A percentile compares a stretch with the other conserved stretches of the same genome.
phyloP scores from a whole-genome alignment of 1,140 invertebrate species.

The Bombus impatiens region DNA sequence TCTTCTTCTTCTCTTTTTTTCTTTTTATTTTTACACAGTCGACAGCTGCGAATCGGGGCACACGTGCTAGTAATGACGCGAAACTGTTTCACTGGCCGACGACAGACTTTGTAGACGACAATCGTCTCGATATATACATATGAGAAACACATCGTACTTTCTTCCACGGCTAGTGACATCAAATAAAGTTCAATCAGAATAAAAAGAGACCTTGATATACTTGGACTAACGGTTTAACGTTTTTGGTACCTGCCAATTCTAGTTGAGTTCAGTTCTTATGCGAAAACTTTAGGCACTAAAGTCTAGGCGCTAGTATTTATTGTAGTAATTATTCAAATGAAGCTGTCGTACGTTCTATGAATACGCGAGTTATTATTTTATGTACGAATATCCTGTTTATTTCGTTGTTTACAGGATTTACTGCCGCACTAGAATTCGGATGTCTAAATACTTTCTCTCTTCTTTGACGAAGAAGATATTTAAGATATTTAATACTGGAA shows the following conservation, averaged over 20 bases:
- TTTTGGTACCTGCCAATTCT: too few relatives aligned
- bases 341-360: too few relatives aligned
- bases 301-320: neutral
- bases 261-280: neutral
- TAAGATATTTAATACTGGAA: too few relatives aligned
- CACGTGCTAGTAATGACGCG: slow-evolving; percentile 31
- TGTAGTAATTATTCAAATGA: too few relatives aligned
- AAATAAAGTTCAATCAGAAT: neutral
- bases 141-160: neutral
- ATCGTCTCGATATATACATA: neutral
- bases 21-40: slow-evolving; percentile 5
- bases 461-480: too few relatives aligned
- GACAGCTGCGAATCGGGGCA: slow-evolving; percentile 14
- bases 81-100: slow-evolving; percentile 23
- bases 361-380: too few relatives aligned
- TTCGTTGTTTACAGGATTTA: too few relatives aligned
- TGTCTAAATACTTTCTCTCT: too few relatives aligned
- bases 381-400: too few relatives aligned
- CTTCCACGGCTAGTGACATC: neutral
- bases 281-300: neutral
- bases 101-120: neutral
- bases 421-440: too few relatives aligned
- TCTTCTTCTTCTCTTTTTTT: neutral
- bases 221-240: too few relatives aligned
- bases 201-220: neutral